Percentiles rank a stretch among this genome's conserved stretches.
phyloP scores from a whole-genome alignment of 2,113 vertebrate genomes.

The Pomatostomus ruficeps region DNA sequence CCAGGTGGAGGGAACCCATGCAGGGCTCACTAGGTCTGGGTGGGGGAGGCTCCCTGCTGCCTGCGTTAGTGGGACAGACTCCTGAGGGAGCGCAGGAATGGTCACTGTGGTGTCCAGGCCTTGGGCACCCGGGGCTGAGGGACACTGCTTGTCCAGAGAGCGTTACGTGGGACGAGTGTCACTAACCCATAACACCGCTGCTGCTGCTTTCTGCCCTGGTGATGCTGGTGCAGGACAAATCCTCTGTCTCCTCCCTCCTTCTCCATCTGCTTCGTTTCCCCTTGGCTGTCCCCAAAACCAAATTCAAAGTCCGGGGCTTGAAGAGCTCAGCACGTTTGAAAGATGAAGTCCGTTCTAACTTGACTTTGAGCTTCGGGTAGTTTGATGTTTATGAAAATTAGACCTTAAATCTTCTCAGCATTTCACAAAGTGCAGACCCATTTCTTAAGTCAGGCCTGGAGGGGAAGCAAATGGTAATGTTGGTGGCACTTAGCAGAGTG shows the following conservation, averaged over 20 bases:
- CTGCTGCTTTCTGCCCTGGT: neutral
- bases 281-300: neutral
- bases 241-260: neutral
- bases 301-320: neutral
- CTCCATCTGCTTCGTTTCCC: neutral
- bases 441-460: neutral
- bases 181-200: rapidly evolving
- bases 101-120: rapidly evolving
- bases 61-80: rapidly evolving
- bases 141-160: rapidly evolving
- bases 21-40: neutral
- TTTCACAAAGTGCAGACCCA: neutral
- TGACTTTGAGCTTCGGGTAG: neutral
- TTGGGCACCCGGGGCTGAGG: neutral
- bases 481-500: neutral
- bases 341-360: neutral
- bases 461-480: neutral
- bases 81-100: rapidly evolving
- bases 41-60: neutral
- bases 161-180: rapidly evolving
- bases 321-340: neutral
- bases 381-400: neutral
- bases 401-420: neutral
- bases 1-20: rapidly evolving
- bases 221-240: neutral